Percentiles rank a stretch among this genome's conserved stretches.
phyloP scores from a whole-genome alignment of 1,140 invertebrate genomes.

The Bombyx mandarina region DNA sequence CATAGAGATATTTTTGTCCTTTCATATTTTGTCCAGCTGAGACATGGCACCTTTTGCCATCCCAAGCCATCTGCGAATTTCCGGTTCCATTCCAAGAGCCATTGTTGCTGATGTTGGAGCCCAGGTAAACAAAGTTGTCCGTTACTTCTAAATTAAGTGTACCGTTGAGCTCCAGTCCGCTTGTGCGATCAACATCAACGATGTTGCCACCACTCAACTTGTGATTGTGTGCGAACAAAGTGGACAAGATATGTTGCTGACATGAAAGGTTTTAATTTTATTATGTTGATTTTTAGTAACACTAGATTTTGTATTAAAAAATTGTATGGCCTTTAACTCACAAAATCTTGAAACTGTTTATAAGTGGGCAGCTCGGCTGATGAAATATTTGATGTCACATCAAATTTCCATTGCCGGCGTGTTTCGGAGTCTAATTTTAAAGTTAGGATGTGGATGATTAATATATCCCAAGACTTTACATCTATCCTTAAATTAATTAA shows the following conservation, averaged over 20 bases:
- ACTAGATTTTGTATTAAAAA: neutral
- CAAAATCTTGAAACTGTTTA: neutral
- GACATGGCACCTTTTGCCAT: too few species aligned
- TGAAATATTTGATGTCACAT: neutral
- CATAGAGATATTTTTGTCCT: too few species aligned
- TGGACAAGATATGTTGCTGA: neutral
- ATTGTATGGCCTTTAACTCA: neutral
- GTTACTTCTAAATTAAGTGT: too few species aligned
- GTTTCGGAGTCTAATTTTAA: conserved; percentile 16
- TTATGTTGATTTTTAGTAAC: neutral
- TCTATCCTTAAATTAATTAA: conserved; percentile 14
- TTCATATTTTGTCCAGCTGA: too few species aligned
- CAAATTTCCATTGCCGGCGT: conserved; percentile 17
- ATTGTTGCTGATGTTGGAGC: too few species aligned
- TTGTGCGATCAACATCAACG: too few species aligned
- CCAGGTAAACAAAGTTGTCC: too few species aligned
- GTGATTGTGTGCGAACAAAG: neutral
- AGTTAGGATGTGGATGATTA: conserved; percentile 17
- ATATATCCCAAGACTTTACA: conserved; percentile 13
- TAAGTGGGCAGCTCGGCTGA: neutral
- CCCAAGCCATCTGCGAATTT: too few species aligned
- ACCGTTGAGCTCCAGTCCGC: too few species aligned
- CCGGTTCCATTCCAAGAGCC: too few species aligned
- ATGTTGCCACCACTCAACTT: neutral
- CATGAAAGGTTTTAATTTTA: neutral